Conservation (phyloP, 2,797 vertebrate genomes). For the Rhynchotus rufescens region DNA sequence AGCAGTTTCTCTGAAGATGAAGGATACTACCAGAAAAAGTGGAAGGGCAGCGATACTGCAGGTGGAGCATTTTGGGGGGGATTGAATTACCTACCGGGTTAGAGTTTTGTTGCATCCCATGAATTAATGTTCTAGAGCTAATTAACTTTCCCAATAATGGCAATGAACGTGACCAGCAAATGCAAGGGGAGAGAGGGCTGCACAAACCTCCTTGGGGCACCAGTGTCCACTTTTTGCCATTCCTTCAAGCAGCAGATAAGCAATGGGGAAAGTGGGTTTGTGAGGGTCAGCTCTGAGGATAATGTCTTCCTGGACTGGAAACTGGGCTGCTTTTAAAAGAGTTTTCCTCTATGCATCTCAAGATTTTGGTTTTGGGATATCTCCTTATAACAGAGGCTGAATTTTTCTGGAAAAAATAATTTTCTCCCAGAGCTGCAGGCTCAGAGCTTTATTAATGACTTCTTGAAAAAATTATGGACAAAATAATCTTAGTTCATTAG, state of each 20-base stretch:
- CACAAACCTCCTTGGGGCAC: not conserved
- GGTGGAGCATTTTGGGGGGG: constrained; percentile 67
- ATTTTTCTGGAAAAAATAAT: not conserved
- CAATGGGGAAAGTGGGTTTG: not conserved
- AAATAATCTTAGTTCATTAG: not conserved
- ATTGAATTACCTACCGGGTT: not conserved
- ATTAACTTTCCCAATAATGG: rapidly evolving
- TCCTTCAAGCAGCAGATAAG: not conserved
- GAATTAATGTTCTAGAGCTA: not conserved
- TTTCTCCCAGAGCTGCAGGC: too few species aligned
- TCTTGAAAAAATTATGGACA: not conserved
- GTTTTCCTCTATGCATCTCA: not conserved
- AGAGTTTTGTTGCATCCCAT: not conserved
- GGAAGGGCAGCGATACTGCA: constrained; percentile 67
- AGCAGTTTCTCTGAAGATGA: constrained; percentile 80
- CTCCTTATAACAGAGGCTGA: not conserved
- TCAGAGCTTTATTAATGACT: not conserved
- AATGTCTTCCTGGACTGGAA: not conserved
- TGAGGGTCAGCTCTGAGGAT: not conserved
- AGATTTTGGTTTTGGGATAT: not conserved
- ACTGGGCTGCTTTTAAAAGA: not conserved
- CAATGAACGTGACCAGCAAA: not conserved
- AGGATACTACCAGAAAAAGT: constrained; percentile 77
- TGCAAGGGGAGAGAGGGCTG: not conserved
- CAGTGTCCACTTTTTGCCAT: not conserved